These are phyloP conservation scores for Spilosoma lubricipeda DNA, from an alignment of 2,888 invertebrate species.

Conservation along the genomic window DNA sequence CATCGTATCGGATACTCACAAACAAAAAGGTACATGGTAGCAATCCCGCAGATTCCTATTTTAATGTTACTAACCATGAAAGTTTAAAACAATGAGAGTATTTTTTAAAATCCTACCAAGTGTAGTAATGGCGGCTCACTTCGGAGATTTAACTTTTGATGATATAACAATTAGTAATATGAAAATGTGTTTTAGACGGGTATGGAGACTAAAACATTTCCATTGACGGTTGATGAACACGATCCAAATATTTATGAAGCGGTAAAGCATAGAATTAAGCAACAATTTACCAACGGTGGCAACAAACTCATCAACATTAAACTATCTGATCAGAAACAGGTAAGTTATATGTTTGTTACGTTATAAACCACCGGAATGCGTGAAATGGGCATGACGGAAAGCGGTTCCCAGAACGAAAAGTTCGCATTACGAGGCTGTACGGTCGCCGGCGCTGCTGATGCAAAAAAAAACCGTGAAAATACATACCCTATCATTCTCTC, in stretches of 20 bases:
- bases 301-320: conserved; percentile 88
- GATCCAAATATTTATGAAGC: conserved; percentile 88
- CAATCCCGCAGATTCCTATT: too few species aligned
- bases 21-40: too few species aligned
- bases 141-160: neutral
- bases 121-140: too few species aligned
- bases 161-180: neutral
- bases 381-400: neutral
- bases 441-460: too few species aligned
- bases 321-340: conserved; percentile 88
- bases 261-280: conserved; percentile 85
- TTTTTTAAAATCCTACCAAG: neutral
- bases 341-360: conserved; percentile 60
- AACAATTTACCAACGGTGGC: conserved; percentile 86
- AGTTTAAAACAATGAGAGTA: too few species aligned
- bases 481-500: too few species aligned
- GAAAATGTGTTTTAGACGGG: conserved; percentile 3
- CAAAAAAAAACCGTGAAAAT: too few species aligned
- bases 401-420: neutral
- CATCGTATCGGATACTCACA: too few species aligned
- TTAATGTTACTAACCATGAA: too few species aligned
- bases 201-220: conserved; percentile 79
- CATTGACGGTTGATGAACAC: conserved; percentile 87
- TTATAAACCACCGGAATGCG: neutral
- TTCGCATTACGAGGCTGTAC: too few species aligned